A percentile compares a stretch with the other conserved stretches of the same genome.
phyloP scores from a whole-genome alignment of 2,797 vertebrate genomes.

The Euthynnus affinis region DNA sequence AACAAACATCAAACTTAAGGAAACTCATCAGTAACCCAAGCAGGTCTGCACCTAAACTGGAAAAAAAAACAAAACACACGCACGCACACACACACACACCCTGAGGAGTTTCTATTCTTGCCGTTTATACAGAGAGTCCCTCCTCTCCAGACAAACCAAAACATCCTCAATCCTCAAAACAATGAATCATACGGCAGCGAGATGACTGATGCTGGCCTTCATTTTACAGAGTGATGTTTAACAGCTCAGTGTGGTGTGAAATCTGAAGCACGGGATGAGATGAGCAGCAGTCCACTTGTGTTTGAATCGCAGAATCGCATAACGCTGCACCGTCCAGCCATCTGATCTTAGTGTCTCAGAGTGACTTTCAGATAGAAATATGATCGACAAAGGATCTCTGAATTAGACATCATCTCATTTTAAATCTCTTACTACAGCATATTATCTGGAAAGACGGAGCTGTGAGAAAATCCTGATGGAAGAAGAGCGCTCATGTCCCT shows the following conservation, averaged over 20 bases:
- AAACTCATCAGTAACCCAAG: no score
- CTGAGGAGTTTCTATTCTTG: no score
- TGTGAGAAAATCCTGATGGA: conserved; percentile 4
- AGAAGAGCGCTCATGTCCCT: not conserved
- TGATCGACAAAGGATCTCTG: no score
- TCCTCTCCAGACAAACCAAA: no score
- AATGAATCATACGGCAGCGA: conserved; percentile 15
- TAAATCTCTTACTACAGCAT: not conserved
- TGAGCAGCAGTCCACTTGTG: not conserved
- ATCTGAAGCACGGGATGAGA: conserved; percentile 19
- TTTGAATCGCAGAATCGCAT: conserved; percentile 20
- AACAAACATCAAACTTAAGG: no score
- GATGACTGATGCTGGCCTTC: not conserved
- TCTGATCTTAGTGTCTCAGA: not conserved
- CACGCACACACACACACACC: no score
- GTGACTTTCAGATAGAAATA: no score
- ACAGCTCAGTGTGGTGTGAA: conserved; percentile 35
- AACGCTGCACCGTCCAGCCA: not conserved
- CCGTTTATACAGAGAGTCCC: no score
- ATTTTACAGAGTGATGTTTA: conserved; percentile 35
- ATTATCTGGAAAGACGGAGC: not conserved
- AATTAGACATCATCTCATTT: not conserved
- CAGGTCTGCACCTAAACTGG: no score
- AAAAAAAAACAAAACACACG: no score
- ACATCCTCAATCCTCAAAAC: not conserved